Base-by-base conservation (phyloP, 2,797 vertebrate species). In the Podarcis siculus region DNA sequence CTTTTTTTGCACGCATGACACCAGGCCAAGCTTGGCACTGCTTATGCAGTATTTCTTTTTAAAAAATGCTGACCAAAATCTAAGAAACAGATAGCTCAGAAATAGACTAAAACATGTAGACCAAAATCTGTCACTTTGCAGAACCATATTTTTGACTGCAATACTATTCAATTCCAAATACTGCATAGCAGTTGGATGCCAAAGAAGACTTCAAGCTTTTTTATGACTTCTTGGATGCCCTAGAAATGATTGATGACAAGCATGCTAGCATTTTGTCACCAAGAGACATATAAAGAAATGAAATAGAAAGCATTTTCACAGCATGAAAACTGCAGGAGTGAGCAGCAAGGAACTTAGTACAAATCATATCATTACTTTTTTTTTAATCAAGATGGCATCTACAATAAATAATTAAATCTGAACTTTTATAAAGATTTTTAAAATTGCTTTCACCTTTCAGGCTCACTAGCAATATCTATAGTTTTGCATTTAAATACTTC, bases 241-340 rank as follows among this genome's bases (percentile, higher is more conserved):
- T 89, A 69, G 71, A 91, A 87, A 35, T 55, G 86, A 89, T 83
- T 78, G 87, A 89, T 87, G 84, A 88, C 79, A 87, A 86, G 15
- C 0, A 23, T 55, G n/a, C 55, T 85, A 87, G 73, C 55, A 58
- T 91, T 93, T 89, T 90, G 78, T 91, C 90, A 82, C 79, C 58
- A 89, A 85, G 67, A 89, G 32, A 87, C 17, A 72, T 55, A 73
- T 90, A 71, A 55, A 87, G 27, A 85, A 87, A 85, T 86, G 23
- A 90, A 89, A 90, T 89, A 82, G 0, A 15, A 92, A 92, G 66
- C n/a, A 61, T 90, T 92, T 91, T 90, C 77, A 90, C 61, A 92
- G 55, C 30, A 69, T 71, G 61, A 87, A 92, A 88, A 88, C 12
- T 78, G 25, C n/a, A 90, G 39, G 2, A 77, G 9, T 69, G 4